A percentile compares a stretch with the other conserved stretches of the same genome.
Conservation (phyloP, 2,888 invertebrate genomes). For the Microctonus brassicae region DNA sequence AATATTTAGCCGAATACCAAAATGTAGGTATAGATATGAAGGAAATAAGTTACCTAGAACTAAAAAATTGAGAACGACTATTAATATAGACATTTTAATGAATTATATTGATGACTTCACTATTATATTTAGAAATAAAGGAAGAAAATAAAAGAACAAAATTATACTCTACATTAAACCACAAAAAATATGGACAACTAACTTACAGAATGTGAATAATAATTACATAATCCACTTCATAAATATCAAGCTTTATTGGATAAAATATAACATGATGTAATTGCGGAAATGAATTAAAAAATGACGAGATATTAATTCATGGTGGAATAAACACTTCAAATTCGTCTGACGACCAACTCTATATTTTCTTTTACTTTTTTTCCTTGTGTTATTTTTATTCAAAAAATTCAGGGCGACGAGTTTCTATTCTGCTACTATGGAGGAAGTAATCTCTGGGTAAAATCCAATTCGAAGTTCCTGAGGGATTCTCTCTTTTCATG, state of each 20-base stretch:
- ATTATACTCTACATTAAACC: too few relatives aligned
- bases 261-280: constrained; percentile 11
- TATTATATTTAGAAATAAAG: constrained; percentile 2
- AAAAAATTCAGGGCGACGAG: constrained; percentile 10
- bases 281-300: background rate
- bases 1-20: constrained; percentile 36
- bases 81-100: constrained; percentile 38
- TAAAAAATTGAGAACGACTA: constrained; percentile 15
- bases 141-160: background rate
- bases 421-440: constrained; percentile 26
- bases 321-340: constrained; percentile 1
- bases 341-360: background rate
- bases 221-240: background rate
- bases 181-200: too few relatives aligned
- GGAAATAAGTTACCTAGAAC: constrained; percentile 22
- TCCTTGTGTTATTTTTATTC: constrained; percentile 4
- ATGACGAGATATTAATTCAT: background rate
- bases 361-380: background rate
- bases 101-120: constrained; percentile 45
- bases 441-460: constrained; percentile 41
- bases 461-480: constrained; percentile 40
- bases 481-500: constrained; percentile 29
- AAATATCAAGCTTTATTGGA: background rate
- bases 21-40: constrained; percentile 21
- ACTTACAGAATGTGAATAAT: background rate